Base-by-base conservation (phyloP, 2,888 invertebrate species). In the Lomographa bimaculata region DNA sequence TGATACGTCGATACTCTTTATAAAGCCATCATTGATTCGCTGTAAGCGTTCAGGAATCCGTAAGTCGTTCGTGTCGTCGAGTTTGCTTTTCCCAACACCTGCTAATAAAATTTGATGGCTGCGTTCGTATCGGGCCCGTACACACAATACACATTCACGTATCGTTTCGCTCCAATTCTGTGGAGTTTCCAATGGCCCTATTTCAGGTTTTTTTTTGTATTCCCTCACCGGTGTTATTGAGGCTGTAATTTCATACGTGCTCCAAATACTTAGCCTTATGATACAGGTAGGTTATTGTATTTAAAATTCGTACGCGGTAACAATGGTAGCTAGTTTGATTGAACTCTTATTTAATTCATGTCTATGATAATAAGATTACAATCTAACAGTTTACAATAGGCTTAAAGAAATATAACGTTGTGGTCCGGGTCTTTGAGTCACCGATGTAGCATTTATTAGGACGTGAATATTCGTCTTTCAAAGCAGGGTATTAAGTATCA, bases 391-490 rank as follows among this genome's bases (percentile, higher is more conserved):
- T 62, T 58, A 54, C 55, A 54, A 53, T 63, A 50, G 50, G 48
- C 33, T 51, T 51, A 51, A 58, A 64, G 62, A 65, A 62, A 64
- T 62, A 59, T 56, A 55, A 21, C 58, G 59, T 51, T 59, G 43
- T 54, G 58, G 55, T 59, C 54, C 37, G 57, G 40, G 50, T 55
- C 54, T 58, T 68, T 62, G 57, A 59, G 52, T 53, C 39, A 40
- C 46, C 36, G 44, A 30, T 50, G 49, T 54, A 57, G 47, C 65
- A 60, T 71, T 76, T 77, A 84, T 82, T 75, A 73, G 68, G 57
- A 68, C 71, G 72, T 71, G 80, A 79, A 80, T 80, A 79, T 79
- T 75, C 74, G 66, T 64, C 71, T 70, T 73, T 76, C 71, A 74
- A 71, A 71, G 71, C 60, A 64, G 69, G 66, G 71, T 76, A 72